Conservation (phyloP, 2,797 vertebrate genomes). For the Odontamblyopus rebecca region DNA sequence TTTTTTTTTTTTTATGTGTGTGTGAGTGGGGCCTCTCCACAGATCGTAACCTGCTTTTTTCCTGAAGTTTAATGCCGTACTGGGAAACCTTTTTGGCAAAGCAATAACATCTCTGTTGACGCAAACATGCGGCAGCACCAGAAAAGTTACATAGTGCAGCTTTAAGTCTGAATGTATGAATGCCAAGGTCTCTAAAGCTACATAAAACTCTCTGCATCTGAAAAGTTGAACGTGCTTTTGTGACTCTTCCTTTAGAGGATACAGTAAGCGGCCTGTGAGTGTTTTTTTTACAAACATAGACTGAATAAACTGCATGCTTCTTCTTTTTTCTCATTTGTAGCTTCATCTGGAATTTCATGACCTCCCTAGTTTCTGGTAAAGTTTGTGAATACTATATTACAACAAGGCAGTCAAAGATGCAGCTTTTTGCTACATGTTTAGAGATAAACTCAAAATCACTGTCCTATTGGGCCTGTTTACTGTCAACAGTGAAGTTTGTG, state of each 20-base stretch:
- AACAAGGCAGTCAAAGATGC: background rate
- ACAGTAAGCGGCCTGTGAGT: background rate
- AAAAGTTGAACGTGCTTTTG: background rate
- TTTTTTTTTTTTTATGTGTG: too few relatives aligned
- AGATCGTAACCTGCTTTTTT: too few relatives aligned
- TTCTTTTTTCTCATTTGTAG: background rate
- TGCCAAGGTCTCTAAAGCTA: too few relatives aligned
- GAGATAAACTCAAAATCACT: constrained; percentile 27
- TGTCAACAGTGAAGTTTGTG: constrained; percentile 23
- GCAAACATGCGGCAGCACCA: too few relatives aligned
- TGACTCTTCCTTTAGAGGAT: background rate
- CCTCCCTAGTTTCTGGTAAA: background rate
- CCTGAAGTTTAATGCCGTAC: too few relatives aligned
- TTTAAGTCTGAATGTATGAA: too few relatives aligned
- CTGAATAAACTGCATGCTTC: too few relatives aligned
- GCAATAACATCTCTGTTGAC: too few relatives aligned
- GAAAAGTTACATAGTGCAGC: too few relatives aligned
- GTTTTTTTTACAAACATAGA: background rate
- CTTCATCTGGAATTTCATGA: background rate
- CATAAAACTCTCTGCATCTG: background rate
- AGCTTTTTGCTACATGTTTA: constrained; percentile 26
- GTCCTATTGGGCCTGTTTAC: constrained; percentile 13
- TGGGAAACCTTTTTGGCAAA: too few relatives aligned
- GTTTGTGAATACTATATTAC: background rate
- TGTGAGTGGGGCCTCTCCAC: too few relatives aligned